phyloP scores from a whole-genome alignment of 2,113 vertebrate species.

The Muscicapa adusta region DNA sequence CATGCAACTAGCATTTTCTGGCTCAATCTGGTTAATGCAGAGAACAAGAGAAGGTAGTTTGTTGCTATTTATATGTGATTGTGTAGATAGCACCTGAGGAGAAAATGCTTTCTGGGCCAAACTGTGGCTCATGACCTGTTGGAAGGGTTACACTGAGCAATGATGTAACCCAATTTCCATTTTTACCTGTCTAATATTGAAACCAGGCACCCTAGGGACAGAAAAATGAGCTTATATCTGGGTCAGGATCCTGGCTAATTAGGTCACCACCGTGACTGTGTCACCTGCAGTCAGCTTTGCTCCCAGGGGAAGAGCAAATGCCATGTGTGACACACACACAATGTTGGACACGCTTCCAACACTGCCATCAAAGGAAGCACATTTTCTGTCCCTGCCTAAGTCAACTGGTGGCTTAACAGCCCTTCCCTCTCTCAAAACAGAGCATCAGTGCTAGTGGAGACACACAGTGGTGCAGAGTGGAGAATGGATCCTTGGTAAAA shows the following conservation, averaged over 20 bases:
- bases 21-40: neutral
- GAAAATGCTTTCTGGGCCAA: neutral
- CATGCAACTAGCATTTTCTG: neutral
- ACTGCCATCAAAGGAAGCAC: neutral
- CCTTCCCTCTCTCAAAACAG: neutral
- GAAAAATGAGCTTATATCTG: neutral
- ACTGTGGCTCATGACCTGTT: neutral
- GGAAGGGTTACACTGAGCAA: neutral
- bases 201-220: neutral
- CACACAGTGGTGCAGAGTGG: rapidly evolving
- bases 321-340: neutral
- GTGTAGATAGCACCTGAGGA: neutral
- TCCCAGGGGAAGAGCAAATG: neutral
- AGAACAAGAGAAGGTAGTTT: neutral
- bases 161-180: neutral
- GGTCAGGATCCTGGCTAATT: neutral
- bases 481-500: neutral
- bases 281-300: neutral
- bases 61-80: neutral
- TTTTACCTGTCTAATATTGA: neutral
- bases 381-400: rapidly evolving
- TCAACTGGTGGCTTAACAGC: neutral
- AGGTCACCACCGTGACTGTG: neutral
- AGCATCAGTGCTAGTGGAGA: neutral
- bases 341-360: rapidly evolving